These are phyloP conservation scores for Acanthacorydalis orientalis DNA, from an alignment of 2,888 invertebrate species.

Conservation along the genomic window DNA sequence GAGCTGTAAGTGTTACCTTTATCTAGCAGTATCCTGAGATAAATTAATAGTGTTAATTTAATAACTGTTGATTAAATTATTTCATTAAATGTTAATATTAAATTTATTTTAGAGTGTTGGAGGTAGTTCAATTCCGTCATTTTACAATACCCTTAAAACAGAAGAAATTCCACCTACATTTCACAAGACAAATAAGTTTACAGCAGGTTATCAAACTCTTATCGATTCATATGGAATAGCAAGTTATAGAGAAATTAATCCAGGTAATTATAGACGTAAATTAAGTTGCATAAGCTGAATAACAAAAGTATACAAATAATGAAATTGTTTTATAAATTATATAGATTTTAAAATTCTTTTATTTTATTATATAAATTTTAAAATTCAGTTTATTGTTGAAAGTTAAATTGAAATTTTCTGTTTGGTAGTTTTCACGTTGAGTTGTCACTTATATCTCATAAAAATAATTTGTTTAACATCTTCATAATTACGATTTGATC, in stretches of 20 bases:
- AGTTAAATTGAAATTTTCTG: too few species aligned
- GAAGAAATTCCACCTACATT: conserved; percentile 52
- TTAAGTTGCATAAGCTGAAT: too few species aligned
- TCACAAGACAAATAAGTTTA: conserved; percentile 57
- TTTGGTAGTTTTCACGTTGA: too few species aligned
- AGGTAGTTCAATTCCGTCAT: conserved; percentile 55
- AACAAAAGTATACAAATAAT: too few species aligned
- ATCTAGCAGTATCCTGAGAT: not conserved
- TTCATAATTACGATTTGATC: too few species aligned
- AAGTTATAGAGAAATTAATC: conserved; percentile 55
- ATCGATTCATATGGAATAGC: conserved; percentile 64
- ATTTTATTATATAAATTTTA: too few species aligned
- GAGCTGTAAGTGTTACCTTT: conserved; percentile 39
- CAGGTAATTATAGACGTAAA: conserved; percentile 26
- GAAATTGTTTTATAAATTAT: too few species aligned
- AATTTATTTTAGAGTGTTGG: conserved; percentile 24
- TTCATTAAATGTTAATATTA: not conserved
- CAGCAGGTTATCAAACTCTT: conserved; percentile 53
- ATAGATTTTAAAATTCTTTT: too few species aligned
- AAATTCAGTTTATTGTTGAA: too few species aligned
- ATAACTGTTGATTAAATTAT: not conserved
- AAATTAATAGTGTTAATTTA: not conserved
- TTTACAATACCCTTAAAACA: conserved; percentile 50
- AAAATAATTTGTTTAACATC: too few species aligned
- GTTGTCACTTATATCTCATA: too few species aligned